These are phyloP conservation scores for Aphidius ervi DNA, from an alignment of 1,140 invertebrate genomes.

Conservation along the genomic window DNA sequence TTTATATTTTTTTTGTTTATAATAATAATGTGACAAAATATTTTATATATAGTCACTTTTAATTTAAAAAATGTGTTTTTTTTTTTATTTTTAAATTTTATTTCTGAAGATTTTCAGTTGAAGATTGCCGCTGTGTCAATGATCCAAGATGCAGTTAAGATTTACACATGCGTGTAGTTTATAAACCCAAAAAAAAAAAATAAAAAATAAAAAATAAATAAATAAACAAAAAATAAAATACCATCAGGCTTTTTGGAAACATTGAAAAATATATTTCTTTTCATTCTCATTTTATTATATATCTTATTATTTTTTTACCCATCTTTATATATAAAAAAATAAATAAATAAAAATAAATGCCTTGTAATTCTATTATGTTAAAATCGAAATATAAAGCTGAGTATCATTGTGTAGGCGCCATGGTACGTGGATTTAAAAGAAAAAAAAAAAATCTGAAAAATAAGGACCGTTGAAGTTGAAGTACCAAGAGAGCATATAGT, in stretches of 20 bases:
- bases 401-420: constrained; percentile 10
- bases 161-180: neutral
- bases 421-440: neutral
- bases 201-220: no score
- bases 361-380: no score
- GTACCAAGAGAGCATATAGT: no score
- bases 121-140: constrained; percentile 16
- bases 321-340: no score
- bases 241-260: no score
- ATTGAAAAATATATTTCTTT: no score
- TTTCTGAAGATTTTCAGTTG: neutral
- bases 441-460: neutral
- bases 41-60: neutral
- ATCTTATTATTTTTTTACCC: no score
- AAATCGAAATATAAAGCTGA: no score
- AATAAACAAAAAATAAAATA: no score
- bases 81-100: neutral
- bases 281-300: no score
- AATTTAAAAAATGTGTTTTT: neutral
- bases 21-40: constrained; percentile 1
- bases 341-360: no score
- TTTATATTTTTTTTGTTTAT: neutral
- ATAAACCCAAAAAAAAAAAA: no score
- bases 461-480: neutral
- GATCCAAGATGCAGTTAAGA: constrained; percentile 13